Conservation (phyloP, 2,797 vertebrate species). For the Morelia viridis region DNA sequence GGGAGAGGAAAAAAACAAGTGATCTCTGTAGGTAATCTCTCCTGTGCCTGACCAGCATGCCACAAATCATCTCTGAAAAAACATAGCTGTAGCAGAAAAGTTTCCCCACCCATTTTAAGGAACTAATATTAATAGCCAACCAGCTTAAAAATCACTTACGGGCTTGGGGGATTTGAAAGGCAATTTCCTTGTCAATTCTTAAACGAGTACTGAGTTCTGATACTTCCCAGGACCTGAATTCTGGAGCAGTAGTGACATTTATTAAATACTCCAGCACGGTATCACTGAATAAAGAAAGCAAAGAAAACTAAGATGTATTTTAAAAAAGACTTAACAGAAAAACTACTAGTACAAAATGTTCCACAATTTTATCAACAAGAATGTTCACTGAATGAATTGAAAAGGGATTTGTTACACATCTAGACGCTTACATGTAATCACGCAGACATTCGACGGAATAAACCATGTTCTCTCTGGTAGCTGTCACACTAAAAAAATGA, state of each 20-base stretch:
- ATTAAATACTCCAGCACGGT: conserved; percentile 86
- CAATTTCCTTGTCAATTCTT: conserved; percentile 83
- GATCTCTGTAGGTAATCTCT: no score
- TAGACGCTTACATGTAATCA: conserved; percentile 86
- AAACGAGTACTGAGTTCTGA: conserved; percentile 77
- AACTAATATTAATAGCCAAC: neutral
- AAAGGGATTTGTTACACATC: neutral
- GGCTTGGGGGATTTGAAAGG: conserved; percentile 84
- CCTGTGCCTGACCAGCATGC: no score
- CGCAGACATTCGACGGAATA: conserved; percentile 90
- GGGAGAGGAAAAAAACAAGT: no score
- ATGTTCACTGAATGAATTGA: neutral
- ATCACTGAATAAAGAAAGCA: conserved; percentile 72
- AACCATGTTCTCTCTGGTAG: conserved; percentile 87
- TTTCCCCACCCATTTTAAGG: neutral
- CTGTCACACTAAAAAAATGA: conserved; percentile 79
- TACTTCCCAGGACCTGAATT: conserved; percentile 91
- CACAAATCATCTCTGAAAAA: neutral
- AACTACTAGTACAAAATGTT: neutral
- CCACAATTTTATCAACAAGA: neutral
- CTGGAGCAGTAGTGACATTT: conserved; percentile 85
- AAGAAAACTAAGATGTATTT: neutral
- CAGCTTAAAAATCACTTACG: conserved; percentile 71
- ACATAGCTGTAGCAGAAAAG: neutral
- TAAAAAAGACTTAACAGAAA: conserved; percentile 4